Conservation (phyloP, 1,140 invertebrate species). For the Sweltsa coloradensis region DNA sequence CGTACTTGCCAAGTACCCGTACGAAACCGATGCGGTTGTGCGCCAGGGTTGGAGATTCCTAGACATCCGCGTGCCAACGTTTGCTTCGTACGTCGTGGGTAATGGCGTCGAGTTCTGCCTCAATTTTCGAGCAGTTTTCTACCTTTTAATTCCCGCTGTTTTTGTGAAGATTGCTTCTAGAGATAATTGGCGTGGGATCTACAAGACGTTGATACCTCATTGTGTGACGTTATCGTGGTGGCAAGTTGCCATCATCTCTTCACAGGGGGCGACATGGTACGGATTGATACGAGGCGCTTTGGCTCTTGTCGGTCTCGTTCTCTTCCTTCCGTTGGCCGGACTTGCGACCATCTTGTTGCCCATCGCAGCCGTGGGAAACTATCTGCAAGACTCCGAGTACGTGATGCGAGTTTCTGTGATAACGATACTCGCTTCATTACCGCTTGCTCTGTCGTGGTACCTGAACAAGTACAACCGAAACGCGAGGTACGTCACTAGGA, state of each 20-base stretch:
- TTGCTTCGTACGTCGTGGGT: constrained; percentile 59
- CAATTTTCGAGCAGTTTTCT: constrained; percentile 64
- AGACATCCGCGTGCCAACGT: constrained; percentile 64
- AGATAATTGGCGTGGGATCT: constrained; percentile 63
- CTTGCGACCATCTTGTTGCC: constrained; percentile 58
- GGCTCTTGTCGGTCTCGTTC: constrained; percentile 58
- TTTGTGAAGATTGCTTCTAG: constrained; percentile 57
- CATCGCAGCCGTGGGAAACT: constrained; percentile 52
- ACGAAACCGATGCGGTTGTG: constrained; percentile 67
- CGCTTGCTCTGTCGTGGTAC: constrained; percentile 43
- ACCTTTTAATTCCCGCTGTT: constrained; percentile 59
- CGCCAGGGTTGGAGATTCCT: constrained; percentile 65
- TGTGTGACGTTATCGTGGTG: constrained; percentile 78
- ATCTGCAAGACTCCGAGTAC: constrained; percentile 48
- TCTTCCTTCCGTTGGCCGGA: constrained; percentile 65
- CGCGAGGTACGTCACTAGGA: background rate
- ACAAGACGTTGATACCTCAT: constrained; percentile 66
- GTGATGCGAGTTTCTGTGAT: constrained; percentile 43
- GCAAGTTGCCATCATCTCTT: constrained; percentile 65
- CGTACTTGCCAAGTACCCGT: constrained; percentile 71
- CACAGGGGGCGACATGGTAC: constrained; percentile 57
- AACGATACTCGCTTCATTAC: constrained; percentile 36
- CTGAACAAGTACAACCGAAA: background rate
- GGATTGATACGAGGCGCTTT: constrained; percentile 62
- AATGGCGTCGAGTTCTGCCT: constrained; percentile 77